Base-by-base conservation (phyloP, 2,113 vertebrate genomes). In the Tupaia chinensis region DNA sequence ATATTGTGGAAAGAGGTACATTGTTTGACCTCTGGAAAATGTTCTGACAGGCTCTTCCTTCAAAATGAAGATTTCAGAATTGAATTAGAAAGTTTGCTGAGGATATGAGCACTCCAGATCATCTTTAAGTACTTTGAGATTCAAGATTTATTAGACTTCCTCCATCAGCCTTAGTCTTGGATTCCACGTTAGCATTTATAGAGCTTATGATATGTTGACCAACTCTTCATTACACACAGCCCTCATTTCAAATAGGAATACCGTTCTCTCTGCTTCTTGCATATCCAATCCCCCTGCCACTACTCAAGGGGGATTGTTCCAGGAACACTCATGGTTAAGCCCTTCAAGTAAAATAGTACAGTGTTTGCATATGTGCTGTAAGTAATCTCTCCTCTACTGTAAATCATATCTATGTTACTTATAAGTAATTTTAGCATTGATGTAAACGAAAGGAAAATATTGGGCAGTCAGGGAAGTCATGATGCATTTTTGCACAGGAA, bases 51-150 rank as follows among this genome's bases (percentile, higher is more conserved):
- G 16, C 6, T 78, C 32, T 10, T 74, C n/a, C 32, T 81, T 87
- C 69, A 78, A 63, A 32, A 93, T 66, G 32, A 74, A 86, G n/a
- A 3, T 80, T 95, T 69, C 17, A 7, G 25, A 66, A 65, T 63
- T 80, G 32, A 66, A 65, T 63, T 80, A 29, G 61, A 91, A 96
- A 87, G 32, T 53, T 77, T 70, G 32, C 63, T 87, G 32, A 93
- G 4, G 7, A 60, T 53, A n/a, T 32, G 4, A 90, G 7, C 61
- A 73, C 7, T 22, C 9, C 17, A 17, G 20, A 63, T 88, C n/a
- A 72, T 88, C 73, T 86, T 88, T 56, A 70, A 68, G 58, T 56
- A 69, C 32, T 53, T 25, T 7, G 34, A 29, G 6, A 44, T 72
- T 73, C 61, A 82, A 77, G 53, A 27, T 20, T 60, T 58, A 89